Conservation (phyloP, 2,113 vertebrate species). For the Dasyprocta punctata region DNA sequence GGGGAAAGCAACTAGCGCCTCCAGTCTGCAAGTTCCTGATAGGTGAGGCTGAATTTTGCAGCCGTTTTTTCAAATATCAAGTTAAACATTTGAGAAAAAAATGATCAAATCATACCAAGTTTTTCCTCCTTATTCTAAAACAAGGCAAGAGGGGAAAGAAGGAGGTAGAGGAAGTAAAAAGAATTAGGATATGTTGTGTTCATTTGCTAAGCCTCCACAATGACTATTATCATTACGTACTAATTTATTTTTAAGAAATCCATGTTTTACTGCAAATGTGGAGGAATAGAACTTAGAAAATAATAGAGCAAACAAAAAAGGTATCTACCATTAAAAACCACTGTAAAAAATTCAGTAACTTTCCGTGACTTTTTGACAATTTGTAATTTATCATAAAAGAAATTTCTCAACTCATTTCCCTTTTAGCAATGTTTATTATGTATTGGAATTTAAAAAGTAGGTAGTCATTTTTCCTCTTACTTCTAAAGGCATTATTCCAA, state of each 20-base stretch:
- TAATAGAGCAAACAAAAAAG: background rate
- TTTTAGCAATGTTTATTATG: background rate
- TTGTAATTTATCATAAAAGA: background rate
- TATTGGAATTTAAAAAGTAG: background rate
- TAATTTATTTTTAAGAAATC: no score
- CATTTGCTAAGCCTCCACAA: background rate
- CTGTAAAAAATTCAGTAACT: background rate
- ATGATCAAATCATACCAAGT: background rate
- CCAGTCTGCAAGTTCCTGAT: background rate
- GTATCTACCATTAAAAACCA: background rate
- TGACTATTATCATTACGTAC: background rate
- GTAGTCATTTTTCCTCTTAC: background rate
- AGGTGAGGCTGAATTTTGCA: background rate
- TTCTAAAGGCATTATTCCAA: background rate
- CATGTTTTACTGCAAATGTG: background rate
- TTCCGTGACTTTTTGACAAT: background rate
- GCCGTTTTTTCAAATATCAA: background rate
- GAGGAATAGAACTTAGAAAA: background rate
- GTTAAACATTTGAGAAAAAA: background rate
- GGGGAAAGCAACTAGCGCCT: background rate
- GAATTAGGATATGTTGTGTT: background rate
- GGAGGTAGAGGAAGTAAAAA: background rate
- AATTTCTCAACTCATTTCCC: slow-evolving; percentile 31
- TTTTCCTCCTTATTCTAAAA: slow-evolving; percentile 41
- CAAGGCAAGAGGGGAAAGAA: background rate